Evolutionary conservation across 2,888 invertebrate genomes (phyloP).

Genomic region (Malachius bipustulatus): DNA sequence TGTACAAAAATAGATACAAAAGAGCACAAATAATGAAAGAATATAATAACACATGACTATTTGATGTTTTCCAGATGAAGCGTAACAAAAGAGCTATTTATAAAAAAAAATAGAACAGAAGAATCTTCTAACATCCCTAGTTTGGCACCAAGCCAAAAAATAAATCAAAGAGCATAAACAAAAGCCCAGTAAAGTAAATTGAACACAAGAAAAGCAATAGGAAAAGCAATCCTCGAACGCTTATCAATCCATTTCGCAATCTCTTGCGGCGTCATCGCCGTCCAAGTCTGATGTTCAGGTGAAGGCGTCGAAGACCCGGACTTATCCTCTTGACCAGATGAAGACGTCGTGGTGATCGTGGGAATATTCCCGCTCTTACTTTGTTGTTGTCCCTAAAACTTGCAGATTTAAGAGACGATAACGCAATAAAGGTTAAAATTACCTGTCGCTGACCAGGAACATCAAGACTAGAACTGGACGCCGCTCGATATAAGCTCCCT

Average conservation of each 20-base stretch:
- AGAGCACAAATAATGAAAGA: too few relatives aligned
- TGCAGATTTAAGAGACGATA: not conserved
- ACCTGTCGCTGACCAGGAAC: constrained; percentile 38
- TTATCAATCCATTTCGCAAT: constrained; percentile 81
- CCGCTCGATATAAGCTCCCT: constrained; percentile 51
- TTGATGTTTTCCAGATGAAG: too few relatives aligned
- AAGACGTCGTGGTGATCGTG: too few relatives aligned
- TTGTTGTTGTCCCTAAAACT: constrained; percentile 44
- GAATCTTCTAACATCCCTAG: too few relatives aligned
- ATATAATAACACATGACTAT: too few relatives aligned
- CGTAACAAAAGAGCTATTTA: too few relatives aligned
- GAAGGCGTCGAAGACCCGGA: too few relatives aligned
- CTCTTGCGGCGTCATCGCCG: constrained; percentile 79
- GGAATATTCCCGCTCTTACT: too few relatives aligned
- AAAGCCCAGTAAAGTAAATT: constrained; percentile 44
- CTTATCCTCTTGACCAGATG: too few relatives aligned
- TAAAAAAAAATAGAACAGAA: too few relatives aligned
- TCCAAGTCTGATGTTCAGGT: too few relatives aligned
- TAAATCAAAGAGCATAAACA: constrained; percentile 25
- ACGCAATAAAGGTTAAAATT: constrained; percentile 43
- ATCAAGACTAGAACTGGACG: constrained; percentile 61
- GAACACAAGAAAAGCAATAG: constrained; percentile 64
- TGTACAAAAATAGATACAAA: too few relatives aligned
- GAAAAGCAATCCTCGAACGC: constrained; percentile 65
- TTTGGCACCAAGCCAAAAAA: constrained; percentile 11